A percentile compares a stretch with the other conserved stretches of the same genome.
These are phyloP conservation scores for Heliocidaris tuberculata DNA, from an alignment of 35 echinoderm and acorn worm species.

Conservation along the genomic window DNA sequence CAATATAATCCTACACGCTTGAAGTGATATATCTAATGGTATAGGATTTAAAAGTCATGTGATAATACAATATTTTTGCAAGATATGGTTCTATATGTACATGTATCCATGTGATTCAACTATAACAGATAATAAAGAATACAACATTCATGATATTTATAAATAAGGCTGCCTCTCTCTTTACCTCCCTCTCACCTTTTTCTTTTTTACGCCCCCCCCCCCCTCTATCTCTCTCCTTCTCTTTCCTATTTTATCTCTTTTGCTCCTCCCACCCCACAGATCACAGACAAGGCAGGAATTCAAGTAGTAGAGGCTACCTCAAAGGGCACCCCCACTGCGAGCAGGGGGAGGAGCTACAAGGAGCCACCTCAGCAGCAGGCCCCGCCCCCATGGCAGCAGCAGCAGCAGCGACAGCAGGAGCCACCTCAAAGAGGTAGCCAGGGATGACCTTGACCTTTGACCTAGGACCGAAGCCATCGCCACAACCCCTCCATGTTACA, in stretches of 20 bases:
- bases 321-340: constrained; percentile 12
- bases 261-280: neutral
- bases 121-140: neutral
- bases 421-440: constrained; percentile 29
- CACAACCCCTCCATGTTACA: neutral
- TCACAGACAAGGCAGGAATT: constrained; percentile 9
- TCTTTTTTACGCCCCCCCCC: too few species aligned
- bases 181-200: too few species aligned
- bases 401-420: constrained; percentile 15
- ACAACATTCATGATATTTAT: neutral
- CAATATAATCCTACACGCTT: too few species aligned
- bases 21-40: too few species aligned
- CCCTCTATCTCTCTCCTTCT: neutral
- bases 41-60: too few species aligned
- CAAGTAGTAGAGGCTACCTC: constrained; percentile 33
- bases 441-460: constrained; percentile 19
- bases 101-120: too few species aligned
- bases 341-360: constrained; percentile 19
- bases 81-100: too few species aligned
- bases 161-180: too few species aligned
- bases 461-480: neutral
- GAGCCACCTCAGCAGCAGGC: neutral
- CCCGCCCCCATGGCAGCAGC: constrained; percentile 23
- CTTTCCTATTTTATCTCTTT: neutral
- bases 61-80: too few species aligned